Evolutionary conservation across 1,140 invertebrate genomes (phyloP).

Genomic region (Sesamia nonagrioides): DNA sequence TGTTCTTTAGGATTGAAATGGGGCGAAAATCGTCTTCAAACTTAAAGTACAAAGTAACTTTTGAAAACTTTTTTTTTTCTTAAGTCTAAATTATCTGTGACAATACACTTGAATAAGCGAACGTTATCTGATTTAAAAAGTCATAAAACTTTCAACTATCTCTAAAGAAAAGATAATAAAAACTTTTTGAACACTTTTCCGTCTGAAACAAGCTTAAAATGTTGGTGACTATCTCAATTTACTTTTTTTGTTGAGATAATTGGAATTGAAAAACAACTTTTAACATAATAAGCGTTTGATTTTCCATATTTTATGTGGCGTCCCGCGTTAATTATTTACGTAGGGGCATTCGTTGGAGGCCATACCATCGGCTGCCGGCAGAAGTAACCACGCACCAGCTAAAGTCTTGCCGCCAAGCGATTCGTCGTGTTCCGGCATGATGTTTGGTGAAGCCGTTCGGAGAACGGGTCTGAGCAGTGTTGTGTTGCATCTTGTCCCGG

Average conservation of each 20-base stretch:
- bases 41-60: neutral
- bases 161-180: conserved; percentile 18
- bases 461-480: no score
- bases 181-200: conserved; percentile 31
- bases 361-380: no score
- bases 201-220: neutral
- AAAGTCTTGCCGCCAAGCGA: no score
- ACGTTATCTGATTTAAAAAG: conserved; percentile 31
- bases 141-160: conserved; percentile 43
- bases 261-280: neutral
- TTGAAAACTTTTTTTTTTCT: neutral
- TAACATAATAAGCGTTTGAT: neutral
- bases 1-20: neutral
- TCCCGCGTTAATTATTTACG: neutral
- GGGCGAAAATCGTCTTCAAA: neutral
- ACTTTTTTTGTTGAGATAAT: no score
- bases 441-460: no score
- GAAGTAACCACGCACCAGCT: no score
- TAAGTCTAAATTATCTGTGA: conserved; percentile 1
- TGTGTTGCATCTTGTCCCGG: no score
- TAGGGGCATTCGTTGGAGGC: no score
- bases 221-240: conserved; percentile 4
- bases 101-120: conserved; percentile 13
- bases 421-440: no score
- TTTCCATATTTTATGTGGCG: neutral